Evolutionary conservation across 2,888 invertebrate species (phyloP).

Genomic region (Dastarcus helophoroides): DNA sequence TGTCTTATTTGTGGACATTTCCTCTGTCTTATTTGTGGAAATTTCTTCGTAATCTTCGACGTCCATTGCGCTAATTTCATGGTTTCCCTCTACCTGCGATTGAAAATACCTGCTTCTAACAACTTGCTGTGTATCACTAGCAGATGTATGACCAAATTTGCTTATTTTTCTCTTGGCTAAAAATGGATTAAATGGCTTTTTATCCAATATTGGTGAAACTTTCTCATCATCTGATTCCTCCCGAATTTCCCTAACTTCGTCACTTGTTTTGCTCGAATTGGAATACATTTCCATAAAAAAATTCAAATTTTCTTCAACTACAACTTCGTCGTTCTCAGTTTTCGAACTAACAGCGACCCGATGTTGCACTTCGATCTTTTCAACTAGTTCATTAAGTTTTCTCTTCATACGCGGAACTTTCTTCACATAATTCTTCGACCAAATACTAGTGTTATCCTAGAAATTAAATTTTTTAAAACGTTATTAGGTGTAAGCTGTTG

Average conservation of each 20-base stretch:
- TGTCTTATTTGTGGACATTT: no score
- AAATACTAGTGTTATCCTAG: constrained; percentile 11
- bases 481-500: constrained; percentile 1
- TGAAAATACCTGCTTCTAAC: constrained; percentile 51
- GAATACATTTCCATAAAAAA: constrained; percentile 1
- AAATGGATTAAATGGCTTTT: constrained; percentile 31
- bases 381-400: constrained; percentile 10
- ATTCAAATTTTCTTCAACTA: neutral
- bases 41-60: no score
- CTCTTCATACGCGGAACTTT: constrained; percentile 7
- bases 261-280: constrained; percentile 10
- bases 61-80: no score
- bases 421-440: constrained; percentile 13
- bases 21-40: no score
- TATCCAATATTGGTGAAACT: constrained; percentile 39
- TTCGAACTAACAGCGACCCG: neutral
- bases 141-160: constrained; percentile 40
- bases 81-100: no score
- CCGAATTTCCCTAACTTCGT: constrained; percentile 13
- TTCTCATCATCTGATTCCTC: constrained; percentile 21
- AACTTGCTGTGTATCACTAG: constrained; percentile 33
- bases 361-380: constrained; percentile 6
- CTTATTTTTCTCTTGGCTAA: constrained; percentile 39
- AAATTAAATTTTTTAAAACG: neutral
- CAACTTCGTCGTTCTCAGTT: constrained; percentile 2